Evolutionary conservation across 2,888 invertebrate genomes (phyloP), one percentile per base, ranked within the genome.

Genomic region (Harpalus rubripes): DNA sequence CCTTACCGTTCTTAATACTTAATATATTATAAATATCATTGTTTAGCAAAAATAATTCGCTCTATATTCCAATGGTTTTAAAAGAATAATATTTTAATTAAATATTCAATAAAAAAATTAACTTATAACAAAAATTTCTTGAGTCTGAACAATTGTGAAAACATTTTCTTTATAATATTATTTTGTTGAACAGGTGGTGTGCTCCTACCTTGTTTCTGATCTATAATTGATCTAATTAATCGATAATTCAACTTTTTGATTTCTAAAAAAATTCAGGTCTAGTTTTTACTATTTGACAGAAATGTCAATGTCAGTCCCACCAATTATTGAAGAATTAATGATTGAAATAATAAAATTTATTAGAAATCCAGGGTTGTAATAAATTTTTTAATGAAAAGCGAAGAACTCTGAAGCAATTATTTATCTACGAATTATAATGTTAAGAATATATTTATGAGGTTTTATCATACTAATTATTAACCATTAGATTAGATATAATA

Each of bases 241-340:
- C 1, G 5, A 52, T 52, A 52, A 12, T 52, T 52, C 44, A 6
- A 52, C 10, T 52, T 52, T 52, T 52, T 12, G 0, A 10, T 52
- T 52, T 8, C 12, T 10, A 32, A 52, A 52, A 8, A 52, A 52
- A 12, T 61, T 15, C 4, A 18, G 7, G 0, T 7, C 59, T 16
- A 61, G 16, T 61, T 61, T 61, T 61, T 61, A 61, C 7, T 7
- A 7, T 15, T 61, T 61, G 22, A 61, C 16, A 61, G 59, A 61
- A 61, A 61, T 61, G 22, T 61, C 59, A 61, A 61, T 61, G 59
- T 16, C 59, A 61, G 7, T 61, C 8, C 15, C 1, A 16, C 0
- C 18, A 61, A 61, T 61, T 16, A 61, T 61, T 61, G 44, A 52
- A 8, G 12, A 6, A 52, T 52, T 52, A 52, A 52, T 52, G 7